Conservation (phyloP, 2,888 invertebrate species). For the Andrena hattorfiana region DNA sequence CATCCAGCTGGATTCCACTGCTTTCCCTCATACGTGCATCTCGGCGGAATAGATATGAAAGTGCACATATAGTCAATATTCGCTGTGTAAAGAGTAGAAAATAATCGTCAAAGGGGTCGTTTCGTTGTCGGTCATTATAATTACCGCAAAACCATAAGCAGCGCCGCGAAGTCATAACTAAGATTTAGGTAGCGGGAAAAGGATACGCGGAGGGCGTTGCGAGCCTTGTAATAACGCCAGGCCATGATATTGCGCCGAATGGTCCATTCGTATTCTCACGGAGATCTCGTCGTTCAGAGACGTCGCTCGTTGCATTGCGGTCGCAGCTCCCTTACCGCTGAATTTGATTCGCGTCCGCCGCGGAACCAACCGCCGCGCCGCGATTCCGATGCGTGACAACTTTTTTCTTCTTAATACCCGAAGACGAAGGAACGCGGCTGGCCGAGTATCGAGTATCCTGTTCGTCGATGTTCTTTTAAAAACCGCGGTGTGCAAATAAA, state of each 20-base stretch:
- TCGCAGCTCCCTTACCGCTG: neutral
- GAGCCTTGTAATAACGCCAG: conserved; percentile 58
- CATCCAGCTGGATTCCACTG: too few relatives aligned
- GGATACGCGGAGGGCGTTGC: conserved; percentile 60
- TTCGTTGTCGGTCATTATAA: conserved; percentile 70
- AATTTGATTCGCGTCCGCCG: conserved; percentile 13
- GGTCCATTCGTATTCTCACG: conserved; percentile 74
- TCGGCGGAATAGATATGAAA: conserved; percentile 9
- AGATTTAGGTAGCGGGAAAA: conserved; percentile 76
- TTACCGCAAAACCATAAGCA: conserved; percentile 70
- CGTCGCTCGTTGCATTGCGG: conserved; percentile 2
- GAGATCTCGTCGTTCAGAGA: conserved; percentile 64
- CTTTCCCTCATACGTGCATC: neutral
- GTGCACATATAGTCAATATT: neutral
- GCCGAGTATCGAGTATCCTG: neutral
- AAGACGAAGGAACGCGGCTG: neutral
- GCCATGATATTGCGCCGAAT: conserved; percentile 71
- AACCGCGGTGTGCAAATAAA: conserved; percentile 16
- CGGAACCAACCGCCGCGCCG: neutral
- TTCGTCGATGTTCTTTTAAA: conserved; percentile 3
- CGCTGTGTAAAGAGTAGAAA: neutral
- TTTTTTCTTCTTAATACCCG: neutral
- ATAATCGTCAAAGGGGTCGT: conserved; percentile 65
- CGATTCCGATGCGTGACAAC: conserved; percentile 15
- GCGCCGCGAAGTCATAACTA: conserved; percentile 70